Percentiles rank a stretch among this genome's conserved stretches.
Conservation (phyloP, 2,113 vertebrate species). For the Falcunculus frontatus region DNA sequence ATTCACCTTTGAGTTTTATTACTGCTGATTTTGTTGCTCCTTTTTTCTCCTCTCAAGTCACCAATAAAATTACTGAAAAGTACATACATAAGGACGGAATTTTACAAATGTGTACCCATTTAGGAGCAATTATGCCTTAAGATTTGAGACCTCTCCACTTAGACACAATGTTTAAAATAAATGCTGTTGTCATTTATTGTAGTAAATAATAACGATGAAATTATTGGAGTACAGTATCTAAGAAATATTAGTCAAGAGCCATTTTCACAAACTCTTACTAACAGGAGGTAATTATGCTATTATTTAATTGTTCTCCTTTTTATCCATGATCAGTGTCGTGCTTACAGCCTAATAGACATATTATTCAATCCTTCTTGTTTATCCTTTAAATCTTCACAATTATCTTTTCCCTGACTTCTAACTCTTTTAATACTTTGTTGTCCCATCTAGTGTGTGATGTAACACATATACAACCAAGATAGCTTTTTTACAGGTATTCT, state of each 20-base stretch:
- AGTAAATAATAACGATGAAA: background rate
- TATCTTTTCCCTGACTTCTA: background rate
- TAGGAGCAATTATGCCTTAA: background rate
- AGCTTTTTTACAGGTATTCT: background rate
- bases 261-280: background rate
- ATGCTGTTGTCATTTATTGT: background rate
- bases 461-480: background rate
- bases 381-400: background rate
- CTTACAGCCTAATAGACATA: background rate
- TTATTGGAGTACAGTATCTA: background rate
- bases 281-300: background rate
- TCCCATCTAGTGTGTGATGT: background rate
- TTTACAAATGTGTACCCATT: background rate
- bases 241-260: background rate
- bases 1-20: background rate
- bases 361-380: background rate
- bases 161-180: background rate
- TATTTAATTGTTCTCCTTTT: background rate
- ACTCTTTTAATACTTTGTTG: background rate
- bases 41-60: background rate
- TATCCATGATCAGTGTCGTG: background rate
- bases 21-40: background rate
- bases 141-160: background rate
- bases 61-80: background rate
- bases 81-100: background rate